These are phyloP conservation scores for Andrena cerasifolii DNA, from an alignment of 1,140 invertebrate species.

Conservation along the genomic window DNA sequence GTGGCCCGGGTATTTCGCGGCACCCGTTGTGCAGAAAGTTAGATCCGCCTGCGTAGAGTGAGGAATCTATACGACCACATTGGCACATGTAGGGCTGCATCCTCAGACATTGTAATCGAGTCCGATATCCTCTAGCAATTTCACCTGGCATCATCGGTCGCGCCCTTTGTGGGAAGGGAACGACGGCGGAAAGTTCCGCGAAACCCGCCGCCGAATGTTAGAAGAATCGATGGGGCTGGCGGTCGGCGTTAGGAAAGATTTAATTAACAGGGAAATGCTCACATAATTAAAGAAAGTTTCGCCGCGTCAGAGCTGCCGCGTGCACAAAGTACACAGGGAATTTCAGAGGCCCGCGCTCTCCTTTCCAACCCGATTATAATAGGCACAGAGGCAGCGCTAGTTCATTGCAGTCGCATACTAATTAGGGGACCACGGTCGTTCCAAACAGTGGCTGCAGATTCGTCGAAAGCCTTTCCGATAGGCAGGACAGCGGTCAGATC, in stretches of 20 bases:
- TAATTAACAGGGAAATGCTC: background rate
- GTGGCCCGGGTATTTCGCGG: background rate
- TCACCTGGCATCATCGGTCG: background rate
- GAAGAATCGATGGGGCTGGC: background rate
- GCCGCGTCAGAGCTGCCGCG: background rate
- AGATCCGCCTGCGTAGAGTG: conserved; percentile 1
- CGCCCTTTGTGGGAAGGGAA: background rate
- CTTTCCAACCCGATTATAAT: background rate
- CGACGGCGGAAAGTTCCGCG: background rate
- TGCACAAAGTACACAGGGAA: background rate
- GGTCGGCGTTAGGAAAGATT: background rate
- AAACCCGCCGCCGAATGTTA: background rate
- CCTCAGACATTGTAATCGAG: conserved; percentile 40
- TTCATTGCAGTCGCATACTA: background rate
- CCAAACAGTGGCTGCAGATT: background rate
- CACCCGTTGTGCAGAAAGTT: conserved; percentile 19
- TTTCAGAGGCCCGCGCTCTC: background rate
- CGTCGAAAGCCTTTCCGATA: background rate
- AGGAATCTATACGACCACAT: conserved; percentile 29
- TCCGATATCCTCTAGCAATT: conserved; percentile 22
- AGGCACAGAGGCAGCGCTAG: background rate
- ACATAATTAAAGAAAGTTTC: background rate
- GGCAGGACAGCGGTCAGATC: background rate
- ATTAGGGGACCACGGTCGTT: background rate
- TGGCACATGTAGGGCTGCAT: conserved; percentile 40